These are phyloP conservation scores for Rhinoderma darwinii DNA, from an alignment of 2,113 vertebrate genomes.

Conservation along the genomic window DNA sequence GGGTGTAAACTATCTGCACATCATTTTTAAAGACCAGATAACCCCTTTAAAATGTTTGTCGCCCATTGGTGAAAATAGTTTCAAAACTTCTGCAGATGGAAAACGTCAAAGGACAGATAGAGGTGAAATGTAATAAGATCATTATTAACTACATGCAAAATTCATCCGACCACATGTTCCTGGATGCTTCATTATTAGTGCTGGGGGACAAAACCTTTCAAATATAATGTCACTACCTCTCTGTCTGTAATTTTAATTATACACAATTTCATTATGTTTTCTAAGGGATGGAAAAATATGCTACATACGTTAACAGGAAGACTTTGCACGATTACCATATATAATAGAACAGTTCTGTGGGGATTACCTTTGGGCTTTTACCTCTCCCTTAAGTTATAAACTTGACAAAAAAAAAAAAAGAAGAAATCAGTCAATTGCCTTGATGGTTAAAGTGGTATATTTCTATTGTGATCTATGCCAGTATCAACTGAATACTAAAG, in stretches of 20 bases:
- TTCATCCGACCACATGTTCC: not conserved
- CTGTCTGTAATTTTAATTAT: not conserved
- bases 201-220: constrained; percentile 12
- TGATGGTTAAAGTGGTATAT: not conserved
- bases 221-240: not conserved
- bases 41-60: not conserved
- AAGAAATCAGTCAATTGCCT: not conserved
- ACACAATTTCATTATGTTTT: not conserved
- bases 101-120: not conserved
- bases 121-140: not conserved
- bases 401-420: not conserved
- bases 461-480: constrained; percentile 8
- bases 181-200: not conserved
- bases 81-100: not conserved
- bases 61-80: not conserved
- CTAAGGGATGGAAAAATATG: not conserved
- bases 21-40: too few species aligned
- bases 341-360: not conserved
- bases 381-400: not conserved
- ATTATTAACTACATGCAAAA: not conserved
- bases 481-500: constrained; percentile 9
- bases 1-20: too few species aligned
- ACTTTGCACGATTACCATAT: not conserved
- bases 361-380: not conserved
- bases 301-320: not conserved